Base-by-base conservation (phyloP, 2,888 invertebrate genomes). In the Frankliniella intonsa region DNA sequence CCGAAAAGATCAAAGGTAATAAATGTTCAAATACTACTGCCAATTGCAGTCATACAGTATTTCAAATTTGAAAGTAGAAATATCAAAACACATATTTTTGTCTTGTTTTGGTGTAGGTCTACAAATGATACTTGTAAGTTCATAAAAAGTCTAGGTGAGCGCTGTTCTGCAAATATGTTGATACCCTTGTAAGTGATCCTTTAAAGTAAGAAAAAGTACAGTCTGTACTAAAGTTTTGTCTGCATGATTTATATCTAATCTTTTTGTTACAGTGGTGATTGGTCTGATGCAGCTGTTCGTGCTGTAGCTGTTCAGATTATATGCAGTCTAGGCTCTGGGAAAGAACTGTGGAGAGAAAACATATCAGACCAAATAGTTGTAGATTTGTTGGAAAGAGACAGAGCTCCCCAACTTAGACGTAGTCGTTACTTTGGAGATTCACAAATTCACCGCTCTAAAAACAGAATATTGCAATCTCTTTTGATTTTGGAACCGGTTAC, bases 391-490 rank as follows among this genome's bases (percentile, higher is more conserved):
- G 81, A 84, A 50, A 84, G 81, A 81, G 86, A 86, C 81, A 82
- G 82, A 55, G 80, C 83, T 76, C 83, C 84, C 25, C 83, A 84
- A 10, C 62, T 50, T 2, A 69, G 84, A 17, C 84, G 85, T 81
- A 83, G 84, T 79, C 85, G 91, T 84, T 90, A 91, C 85, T 92
- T 90, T 86, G 88, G 89, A 76, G 90, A 92, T 86, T 92, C 92
- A 0, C 86, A 89, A 80, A 86, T 89, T 65, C 92, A 93, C 85
- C 87, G 91, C 83, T 84, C 89, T 82, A 91, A 91, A 85, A 88
- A 91, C 84, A 87, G 92, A 84, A 88, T 90, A 80, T 87, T 90
- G 85, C 91, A 92, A 87, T 85, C 88, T 27, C 85, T 92, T 50
- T 85, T 92, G 49, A 84, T 91, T 22, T 84, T 91, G 79, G 88